Conservation (phyloP, 1,140 invertebrate genomes). For the Battus philenor region DNA sequence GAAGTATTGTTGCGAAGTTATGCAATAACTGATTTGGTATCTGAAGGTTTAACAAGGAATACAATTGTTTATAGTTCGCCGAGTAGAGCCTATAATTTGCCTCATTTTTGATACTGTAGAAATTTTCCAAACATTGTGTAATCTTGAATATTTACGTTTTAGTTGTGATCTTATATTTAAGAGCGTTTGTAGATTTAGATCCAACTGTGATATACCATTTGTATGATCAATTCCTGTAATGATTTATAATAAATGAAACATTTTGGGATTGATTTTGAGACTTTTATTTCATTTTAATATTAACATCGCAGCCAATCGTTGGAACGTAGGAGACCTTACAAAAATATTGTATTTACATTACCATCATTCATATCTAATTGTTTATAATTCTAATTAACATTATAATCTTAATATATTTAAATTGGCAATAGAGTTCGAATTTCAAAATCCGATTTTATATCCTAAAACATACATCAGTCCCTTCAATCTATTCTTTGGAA, state of each 20-base stretch:
- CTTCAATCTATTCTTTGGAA: too few species aligned
- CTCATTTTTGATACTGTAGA: constrained; percentile 10
- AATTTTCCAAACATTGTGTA: not conserved
- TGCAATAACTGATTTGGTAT: not conserved
- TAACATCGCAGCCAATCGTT: constrained; percentile 36
- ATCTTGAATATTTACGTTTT: not conserved
- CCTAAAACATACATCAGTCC: too few species aligned
- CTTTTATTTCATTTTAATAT: constrained; percentile 38
- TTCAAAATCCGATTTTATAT: too few species aligned
- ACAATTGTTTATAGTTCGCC: too few species aligned
- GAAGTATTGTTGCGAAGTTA: too few species aligned
- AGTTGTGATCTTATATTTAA: constrained; percentile 1
- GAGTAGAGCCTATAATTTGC: constrained; percentile 4
- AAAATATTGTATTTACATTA: constrained; percentile 19
- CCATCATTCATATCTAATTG: constrained; percentile 15
- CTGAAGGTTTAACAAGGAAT: too few species aligned
- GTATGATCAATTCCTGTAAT: constrained; percentile 12
- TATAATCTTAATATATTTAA: too few species aligned
- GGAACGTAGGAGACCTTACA: constrained; percentile 24
- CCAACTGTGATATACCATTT: constrained; percentile 55
- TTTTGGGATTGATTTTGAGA: constrained; percentile 30
- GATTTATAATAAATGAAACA: constrained; percentile 30
- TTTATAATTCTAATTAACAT: too few species aligned
- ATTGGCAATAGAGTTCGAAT: too few species aligned
- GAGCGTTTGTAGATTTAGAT: constrained; percentile 34